Percentiles rank a stretch among this genome's conserved stretches.
phyloP scores from a whole-genome alignment of 2,888 invertebrate species.

The Lordiphosa fenestrarum region DNA sequence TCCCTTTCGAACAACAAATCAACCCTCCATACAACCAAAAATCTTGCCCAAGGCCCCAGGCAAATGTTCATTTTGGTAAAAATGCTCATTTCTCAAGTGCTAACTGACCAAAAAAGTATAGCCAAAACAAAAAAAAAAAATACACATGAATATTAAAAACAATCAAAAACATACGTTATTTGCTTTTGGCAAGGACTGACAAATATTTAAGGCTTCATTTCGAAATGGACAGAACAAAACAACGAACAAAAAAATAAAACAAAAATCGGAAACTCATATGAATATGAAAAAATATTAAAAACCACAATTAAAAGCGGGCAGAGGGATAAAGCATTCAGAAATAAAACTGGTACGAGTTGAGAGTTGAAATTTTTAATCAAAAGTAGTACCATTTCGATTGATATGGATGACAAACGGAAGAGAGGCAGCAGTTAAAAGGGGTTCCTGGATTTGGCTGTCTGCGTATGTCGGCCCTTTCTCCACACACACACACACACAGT shows the following conservation, averaged over 20 bases:
- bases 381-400: conserved; percentile 77
- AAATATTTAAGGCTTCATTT: conserved; percentile 68
- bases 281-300: conserved; percentile 4
- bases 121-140: conserved; percentile 4
- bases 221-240: conserved; percentile 30
- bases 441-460: too few species aligned
- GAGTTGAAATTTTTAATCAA: conserved; percentile 68
- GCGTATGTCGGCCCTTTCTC: too few species aligned
- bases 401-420: conserved; percentile 49
- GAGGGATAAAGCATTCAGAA: conserved; percentile 25
- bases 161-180: conserved; percentile 61
- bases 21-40: conserved; percentile 6
- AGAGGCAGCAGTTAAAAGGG: conserved; percentile 8
- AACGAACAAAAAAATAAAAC: background rate
- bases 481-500: too few species aligned
- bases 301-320: conserved; percentile 1
- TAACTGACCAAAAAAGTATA: conserved; percentile 34
- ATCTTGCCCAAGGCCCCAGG: conserved; percentile 54
- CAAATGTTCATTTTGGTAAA: conserved; percentile 66
- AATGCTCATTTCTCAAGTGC: conserved; percentile 71
- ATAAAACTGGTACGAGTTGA: background rate
- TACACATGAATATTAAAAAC: conserved; percentile 64
- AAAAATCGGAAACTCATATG: conserved; percentile 9
- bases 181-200: conserved; percentile 51
- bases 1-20: too few species aligned